Base-by-base conservation (phyloP, 2,113 vertebrate genomes). In the Macquaria ambigua region DNA sequence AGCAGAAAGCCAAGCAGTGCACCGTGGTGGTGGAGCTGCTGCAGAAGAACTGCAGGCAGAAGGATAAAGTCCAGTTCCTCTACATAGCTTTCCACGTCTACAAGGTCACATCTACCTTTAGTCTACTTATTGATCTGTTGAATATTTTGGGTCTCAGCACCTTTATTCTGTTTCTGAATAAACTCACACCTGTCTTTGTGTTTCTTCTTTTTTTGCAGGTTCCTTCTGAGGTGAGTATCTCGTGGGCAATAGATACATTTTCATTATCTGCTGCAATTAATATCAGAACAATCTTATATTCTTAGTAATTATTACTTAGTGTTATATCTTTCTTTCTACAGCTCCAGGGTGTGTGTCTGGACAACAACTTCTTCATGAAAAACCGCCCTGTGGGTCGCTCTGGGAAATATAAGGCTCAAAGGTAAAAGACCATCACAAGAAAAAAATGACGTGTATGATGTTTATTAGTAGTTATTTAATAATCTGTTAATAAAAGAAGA, bases 21-120 rank as follows among this genome's bases (percentile, higher is more conserved):
- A 96, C 93, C 0, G 89, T 96, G 41, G 71, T 96, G 90, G 89
- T 96, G 87, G 96, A 97, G 90, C 82, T 96, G 58, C 93, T 96
- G 78, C 96, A 97, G 95, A 96, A 95, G 56, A 63, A 96, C 92
- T 64, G 96, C n/a, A 91, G 96, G 64, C 72, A 82, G 79, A 93
- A 79, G 39, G 62, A 92, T 28, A 93, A 90, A 88, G 28, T 93
- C 75, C 37, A 94, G 67, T 96, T 96, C 83, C 89, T 93, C 46
- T 78, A 90, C 87, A 94, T 96, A 0, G 95, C 73, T 7, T 97
- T 96, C 89, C 93, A 96, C 87, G 67, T 97, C 90, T 97, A 95
- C 92, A 93, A 89, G 91, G 96, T 96, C 34, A 87, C 90, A 25
- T 14, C 5, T 21, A 0, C 43, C 10, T 10, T 37, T 20, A 21